Conservation (phyloP, 1,140 invertebrate species). For the Ladona fulva region DNA sequence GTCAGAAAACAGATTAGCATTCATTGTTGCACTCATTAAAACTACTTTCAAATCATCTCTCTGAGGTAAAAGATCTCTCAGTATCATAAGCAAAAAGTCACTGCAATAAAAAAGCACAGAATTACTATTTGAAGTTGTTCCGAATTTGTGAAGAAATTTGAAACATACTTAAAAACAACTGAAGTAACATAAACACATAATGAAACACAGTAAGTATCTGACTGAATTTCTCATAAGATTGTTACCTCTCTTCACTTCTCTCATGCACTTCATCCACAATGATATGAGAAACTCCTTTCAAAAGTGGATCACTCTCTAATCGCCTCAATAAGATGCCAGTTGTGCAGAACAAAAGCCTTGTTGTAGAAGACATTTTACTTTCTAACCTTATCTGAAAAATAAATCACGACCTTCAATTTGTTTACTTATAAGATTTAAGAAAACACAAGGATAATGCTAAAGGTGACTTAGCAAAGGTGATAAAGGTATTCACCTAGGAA, state of each 20-base stretch:
- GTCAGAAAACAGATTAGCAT: constrained; percentile 64
- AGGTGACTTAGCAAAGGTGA: too few relatives aligned
- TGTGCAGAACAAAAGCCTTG: constrained; percentile 79
- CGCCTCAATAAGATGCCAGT: constrained; percentile 80
- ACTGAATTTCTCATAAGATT: constrained; percentile 13
- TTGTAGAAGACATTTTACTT: constrained; percentile 65
- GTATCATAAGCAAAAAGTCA: constrained; percentile 70
- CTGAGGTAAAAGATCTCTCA: constrained; percentile 59
- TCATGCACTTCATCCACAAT: constrained; percentile 91
- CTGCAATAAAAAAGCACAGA: constrained; percentile 35
- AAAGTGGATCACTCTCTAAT: constrained; percentile 60
- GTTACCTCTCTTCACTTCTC: constrained; percentile 65
- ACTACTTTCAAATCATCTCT: constrained; percentile 69
- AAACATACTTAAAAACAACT: not conserved
- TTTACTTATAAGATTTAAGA: too few relatives aligned
- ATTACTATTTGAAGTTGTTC: not conserved
- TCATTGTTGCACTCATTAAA: constrained; percentile 80
- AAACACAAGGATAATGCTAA: too few relatives aligned
- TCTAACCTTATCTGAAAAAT: constrained; percentile 54
- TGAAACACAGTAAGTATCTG: constrained; percentile 12
- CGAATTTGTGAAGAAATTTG: not conserved
- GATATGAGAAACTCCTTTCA: constrained; percentile 64
- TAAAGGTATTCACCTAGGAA: too few relatives aligned
- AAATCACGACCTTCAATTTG: too few relatives aligned
- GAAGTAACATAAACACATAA: constrained; percentile 28